These are phyloP conservation scores for Rafetus swinhoei DNA, from an alignment of 2,113 vertebrate species.

Conservation along the genomic window DNA sequence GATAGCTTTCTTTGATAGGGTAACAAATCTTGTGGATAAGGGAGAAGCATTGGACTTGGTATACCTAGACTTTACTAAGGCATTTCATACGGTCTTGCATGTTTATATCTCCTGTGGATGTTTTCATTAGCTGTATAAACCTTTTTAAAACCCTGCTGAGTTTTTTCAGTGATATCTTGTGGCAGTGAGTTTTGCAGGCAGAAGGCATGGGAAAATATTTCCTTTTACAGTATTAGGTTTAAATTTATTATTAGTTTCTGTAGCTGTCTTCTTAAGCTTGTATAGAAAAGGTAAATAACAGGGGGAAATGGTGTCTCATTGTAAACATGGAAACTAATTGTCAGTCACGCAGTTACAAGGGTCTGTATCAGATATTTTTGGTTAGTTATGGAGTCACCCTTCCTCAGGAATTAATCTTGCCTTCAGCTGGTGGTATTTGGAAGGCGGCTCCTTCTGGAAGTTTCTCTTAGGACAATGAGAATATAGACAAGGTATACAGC, in stretches of 20 bases:
- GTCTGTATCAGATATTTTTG: fast-evolving
- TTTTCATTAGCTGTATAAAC: fast-evolving
- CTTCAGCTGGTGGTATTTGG: neutral
- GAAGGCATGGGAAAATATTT: neutral
- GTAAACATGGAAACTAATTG: fast-evolving
- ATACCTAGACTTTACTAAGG: no score
- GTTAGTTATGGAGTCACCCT: fast-evolving
- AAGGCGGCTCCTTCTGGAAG: no score
- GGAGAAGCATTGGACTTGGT: no score
- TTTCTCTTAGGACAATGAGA: no score
- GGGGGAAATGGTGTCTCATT: neutral
- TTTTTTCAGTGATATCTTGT: neutral
- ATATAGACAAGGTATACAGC: no score
- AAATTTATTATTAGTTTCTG: neutral
- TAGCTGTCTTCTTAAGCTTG: neutral
- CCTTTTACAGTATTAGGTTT: neutral
- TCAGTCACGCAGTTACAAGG: fast-evolving
- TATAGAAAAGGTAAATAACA: neutral
- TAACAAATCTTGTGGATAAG: no score
- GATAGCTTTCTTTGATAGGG: no score
- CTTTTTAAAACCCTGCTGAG: neutral
- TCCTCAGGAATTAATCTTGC: fast-evolving
- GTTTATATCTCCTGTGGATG: neutral
- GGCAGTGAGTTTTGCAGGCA: neutral
- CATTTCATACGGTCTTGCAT: no score